Base-by-base conservation (phyloP, 2,888 invertebrate genomes). In the Lysandra coridon region DNA sequence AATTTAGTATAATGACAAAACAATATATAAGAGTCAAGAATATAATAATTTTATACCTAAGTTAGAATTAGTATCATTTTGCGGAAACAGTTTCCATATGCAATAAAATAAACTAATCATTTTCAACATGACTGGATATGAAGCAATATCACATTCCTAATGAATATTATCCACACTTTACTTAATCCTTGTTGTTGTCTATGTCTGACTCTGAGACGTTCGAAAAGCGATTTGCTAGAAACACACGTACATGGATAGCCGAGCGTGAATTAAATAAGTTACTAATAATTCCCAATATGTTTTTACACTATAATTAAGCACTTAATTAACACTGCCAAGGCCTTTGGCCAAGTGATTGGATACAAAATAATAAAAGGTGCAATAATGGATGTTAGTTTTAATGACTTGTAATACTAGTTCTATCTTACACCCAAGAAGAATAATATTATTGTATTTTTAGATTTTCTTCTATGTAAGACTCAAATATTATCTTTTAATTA, bases 331-430 rank as follows among this genome's bases (percentile, higher is more conserved):
- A 88, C 89, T 89, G 88, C 87, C 87, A 81, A 80, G 87, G 89
- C 87, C 87, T 83, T 81, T 87, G 87, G 89, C 88, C 87, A 75
- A 85, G 87, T 89, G 87, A 88, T 88, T 85, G 37, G 17, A 64
- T 4, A 57, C 57, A 57, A 57, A 57, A 57, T 17, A 17, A 17
- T 57, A 57, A 57, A 57, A 57, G 57, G 57, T 57, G 57, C 57
- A 57, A 10, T 64, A 64, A 64, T 64, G 2, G 23, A 64, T 23
- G 62, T 64, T 64, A 62, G 62, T n/a, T 62, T 64, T 23, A 64
- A 64, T 23, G 10, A 30, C 23, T 23, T 64, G 62, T 64, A 64
- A 64, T 64, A 3, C 10, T 64, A 64, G 62, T 64, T 23, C 6
- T 0, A 2, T 1, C 30, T 23, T 10, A n/a, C 10, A 64, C n/a